Base-by-base conservation (phyloP, 2,113 vertebrate species). In the Esox niger region DNA sequence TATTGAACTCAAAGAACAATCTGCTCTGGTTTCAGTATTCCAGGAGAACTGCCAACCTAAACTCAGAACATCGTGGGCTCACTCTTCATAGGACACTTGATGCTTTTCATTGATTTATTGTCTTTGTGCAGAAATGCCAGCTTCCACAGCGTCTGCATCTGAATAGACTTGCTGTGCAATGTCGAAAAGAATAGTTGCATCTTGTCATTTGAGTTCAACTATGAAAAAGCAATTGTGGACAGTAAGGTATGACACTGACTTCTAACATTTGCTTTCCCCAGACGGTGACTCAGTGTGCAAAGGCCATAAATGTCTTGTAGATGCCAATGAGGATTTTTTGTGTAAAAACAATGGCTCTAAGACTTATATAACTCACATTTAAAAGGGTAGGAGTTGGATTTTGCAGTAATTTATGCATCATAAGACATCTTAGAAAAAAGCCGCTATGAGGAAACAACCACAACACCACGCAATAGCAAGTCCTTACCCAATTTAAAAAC, bases 351-450 rank as follows among this genome's bases (percentile, higher is more conserved):
- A 81, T 43, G 54, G 63, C 33, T 31, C 49, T 56, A 29, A 11
- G 30, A 61, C 62, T 82, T 78, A 78, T 68, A 82, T 74, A 75
- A 79, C 58, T 81, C 69, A 69, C 70, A 78, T 78, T 84, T 74
- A 67, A 23, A 70, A 23, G 47, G 47, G 47, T 21, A 21, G 47
- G 47, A 17, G 47, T 52, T n/a, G 1, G 8, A 10, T 43, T 43
- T 43, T 17, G 38, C 47, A 9, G 47, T 52, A 52, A 52, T 52
- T 52, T 52, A 52, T 52, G 47, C 47, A 52, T 52, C 47, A 6
- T 21, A 6, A 52, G n/a, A 52, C n/a, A 52, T 52, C 47, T 52
- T 52, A n/a, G 5, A 52, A 9, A 6, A 5, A 21, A 52, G 8
- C 47, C n/a, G 20, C n/a, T 52, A 6, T 23, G 17, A n/a, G 47